Conservation (phyloP, 2,888 invertebrate genomes). For the Metallyticus violacea region DNA sequence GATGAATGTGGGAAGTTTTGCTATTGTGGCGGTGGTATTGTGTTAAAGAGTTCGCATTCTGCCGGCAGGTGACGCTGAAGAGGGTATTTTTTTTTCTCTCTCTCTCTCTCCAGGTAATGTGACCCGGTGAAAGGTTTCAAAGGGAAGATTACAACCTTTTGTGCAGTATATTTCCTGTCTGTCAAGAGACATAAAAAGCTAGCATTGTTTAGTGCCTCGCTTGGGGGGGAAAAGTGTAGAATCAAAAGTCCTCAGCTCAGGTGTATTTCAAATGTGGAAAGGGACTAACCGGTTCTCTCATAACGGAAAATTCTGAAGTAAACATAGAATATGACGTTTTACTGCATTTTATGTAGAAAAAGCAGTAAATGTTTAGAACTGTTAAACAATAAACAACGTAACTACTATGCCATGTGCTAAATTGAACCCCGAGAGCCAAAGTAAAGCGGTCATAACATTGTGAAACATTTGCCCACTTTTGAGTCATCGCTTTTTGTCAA, state of each 20-base stretch:
- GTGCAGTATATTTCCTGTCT: background rate
- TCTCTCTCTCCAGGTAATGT: background rate
- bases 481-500: background rate
- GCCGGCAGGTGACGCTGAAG: background rate
- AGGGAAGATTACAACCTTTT: background rate
- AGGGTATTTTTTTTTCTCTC: too few species aligned
- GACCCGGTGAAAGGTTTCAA: background rate
- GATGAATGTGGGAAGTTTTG: background rate
- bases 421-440: background rate
- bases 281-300: background rate
- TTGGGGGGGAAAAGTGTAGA: background rate
- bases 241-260: background rate
- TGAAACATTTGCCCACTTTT: background rate
- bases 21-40: background rate
- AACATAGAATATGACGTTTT: background rate
- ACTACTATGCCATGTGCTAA: background rate
- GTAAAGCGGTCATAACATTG: background rate
- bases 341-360: background rate
- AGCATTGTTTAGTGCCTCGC: background rate
- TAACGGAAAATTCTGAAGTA: background rate
- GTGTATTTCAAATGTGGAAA: background rate
- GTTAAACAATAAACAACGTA: background rate
- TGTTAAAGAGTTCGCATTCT: background rate
- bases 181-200: background rate
- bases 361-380: too few species aligned